Conservation (phyloP, 1,140 invertebrate genomes). For the Microplitis demolitor region DNA sequence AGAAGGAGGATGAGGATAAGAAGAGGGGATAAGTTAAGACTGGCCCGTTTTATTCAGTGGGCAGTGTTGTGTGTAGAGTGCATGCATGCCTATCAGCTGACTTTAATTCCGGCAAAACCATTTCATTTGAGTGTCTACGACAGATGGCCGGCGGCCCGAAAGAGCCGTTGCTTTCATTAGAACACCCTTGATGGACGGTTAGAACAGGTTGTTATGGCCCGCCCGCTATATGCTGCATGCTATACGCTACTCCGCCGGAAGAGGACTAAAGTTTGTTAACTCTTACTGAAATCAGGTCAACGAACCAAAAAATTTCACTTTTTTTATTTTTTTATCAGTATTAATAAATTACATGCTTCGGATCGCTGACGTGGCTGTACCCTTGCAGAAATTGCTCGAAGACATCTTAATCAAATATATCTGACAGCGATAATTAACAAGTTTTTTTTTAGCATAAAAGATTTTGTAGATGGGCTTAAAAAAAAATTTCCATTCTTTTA, state of each 20-base stretch:
- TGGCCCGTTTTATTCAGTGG: no score
- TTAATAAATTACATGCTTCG: background rate
- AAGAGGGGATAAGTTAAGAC: no score
- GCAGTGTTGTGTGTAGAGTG: constrained; percentile 38
- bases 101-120: constrained; percentile 59
- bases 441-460: no score
- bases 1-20: background rate
- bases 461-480: no score
- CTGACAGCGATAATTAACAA: no score
- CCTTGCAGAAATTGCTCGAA: no score
- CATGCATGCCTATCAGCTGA: constrained; percentile 50
- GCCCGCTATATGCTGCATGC: constrained; percentile 18
- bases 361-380: no score
- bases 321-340: background rate
- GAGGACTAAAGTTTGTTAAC: constrained; percentile 19
- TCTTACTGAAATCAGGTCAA: constrained; percentile 22
- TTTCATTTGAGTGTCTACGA: constrained; percentile 45
- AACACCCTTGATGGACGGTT: constrained; percentile 48
- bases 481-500: no score
- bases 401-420: no score
- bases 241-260: constrained; percentile 10
- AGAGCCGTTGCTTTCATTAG: constrained; percentile 63
- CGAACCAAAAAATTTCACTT: constrained; percentile 14
- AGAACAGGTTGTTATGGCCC: constrained; percentile 55
- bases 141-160: constrained; percentile 57